Percentiles rank a stretch among this genome's conserved stretches.
These are phyloP conservation scores for Paramacrobiotus metropolitanus DNA, from an alignment of 1,140 invertebrate genomes.

Conservation along the genomic window DNA sequence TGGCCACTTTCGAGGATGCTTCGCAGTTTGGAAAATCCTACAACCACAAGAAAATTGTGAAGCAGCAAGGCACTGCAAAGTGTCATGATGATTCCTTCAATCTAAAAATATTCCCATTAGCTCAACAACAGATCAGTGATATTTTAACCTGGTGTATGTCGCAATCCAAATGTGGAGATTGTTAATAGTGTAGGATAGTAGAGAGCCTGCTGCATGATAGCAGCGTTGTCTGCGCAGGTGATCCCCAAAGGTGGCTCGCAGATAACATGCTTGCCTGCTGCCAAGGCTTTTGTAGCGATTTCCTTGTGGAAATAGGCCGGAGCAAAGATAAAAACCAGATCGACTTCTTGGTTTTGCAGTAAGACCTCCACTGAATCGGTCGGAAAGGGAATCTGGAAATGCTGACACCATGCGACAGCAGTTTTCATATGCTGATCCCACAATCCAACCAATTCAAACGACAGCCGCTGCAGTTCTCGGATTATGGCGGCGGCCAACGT, in stretches of 20 bases:
- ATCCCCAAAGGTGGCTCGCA: not conserved
- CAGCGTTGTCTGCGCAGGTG: not conserved
- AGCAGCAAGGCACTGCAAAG: too few species aligned
- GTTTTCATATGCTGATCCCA: not conserved
- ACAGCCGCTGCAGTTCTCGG: not conserved
- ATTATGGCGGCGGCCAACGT: not conserved
- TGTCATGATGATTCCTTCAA: too few species aligned
- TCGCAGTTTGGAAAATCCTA: too few species aligned
- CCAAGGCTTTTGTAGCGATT: not conserved
- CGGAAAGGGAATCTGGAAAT: not conserved
- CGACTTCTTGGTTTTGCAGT: not conserved
- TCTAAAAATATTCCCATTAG: not conserved
- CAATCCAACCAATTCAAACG: not conserved
- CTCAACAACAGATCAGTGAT: too few species aligned
- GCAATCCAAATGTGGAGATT: not conserved
- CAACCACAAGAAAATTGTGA: too few species aligned
- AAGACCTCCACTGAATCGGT: not conserved
- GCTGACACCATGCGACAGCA: not conserved
- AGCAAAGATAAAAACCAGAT: not conserved
- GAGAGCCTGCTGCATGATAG: not conserved
- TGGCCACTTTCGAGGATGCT: not conserved
- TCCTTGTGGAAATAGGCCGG: not conserved
- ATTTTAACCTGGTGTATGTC: not conserved
- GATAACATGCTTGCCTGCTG: conserved; percentile 1
- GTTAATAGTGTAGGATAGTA: not conserved